Conservation (phyloP, 2,797 vertebrate species). For the Anniella stebbinsi region DNA sequence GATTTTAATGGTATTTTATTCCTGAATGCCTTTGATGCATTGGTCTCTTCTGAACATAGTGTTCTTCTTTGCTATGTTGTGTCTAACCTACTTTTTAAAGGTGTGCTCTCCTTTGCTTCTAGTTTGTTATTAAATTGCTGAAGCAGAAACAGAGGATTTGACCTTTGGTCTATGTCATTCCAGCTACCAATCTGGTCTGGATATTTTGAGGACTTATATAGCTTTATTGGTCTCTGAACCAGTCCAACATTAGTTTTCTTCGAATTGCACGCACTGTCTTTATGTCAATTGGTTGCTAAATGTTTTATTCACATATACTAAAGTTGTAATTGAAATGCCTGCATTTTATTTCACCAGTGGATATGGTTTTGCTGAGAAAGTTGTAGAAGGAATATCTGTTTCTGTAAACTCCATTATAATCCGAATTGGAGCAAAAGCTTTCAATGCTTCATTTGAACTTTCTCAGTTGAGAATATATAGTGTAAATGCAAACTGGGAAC, state of each 20-base stretch:
- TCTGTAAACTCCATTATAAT: conserved; percentile 98
- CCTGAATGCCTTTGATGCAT: not conserved
- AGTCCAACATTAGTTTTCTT: not conserved
- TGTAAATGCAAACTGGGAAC: conserved; percentile 95
- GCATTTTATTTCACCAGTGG: conserved; percentile 85
- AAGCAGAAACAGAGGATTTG: not conserved
- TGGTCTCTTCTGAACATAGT: not conserved
- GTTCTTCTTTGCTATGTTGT: not conserved
- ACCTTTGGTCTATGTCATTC: not conserved
- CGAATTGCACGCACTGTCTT: not conserved
- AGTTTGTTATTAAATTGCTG: not conserved
- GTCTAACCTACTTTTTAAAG: not conserved
- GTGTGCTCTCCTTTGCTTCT: not conserved
- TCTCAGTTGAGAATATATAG: conserved; percentile 97
- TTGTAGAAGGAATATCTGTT: conserved; percentile 96
- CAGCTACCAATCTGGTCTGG: not conserved
- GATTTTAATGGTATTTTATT: not conserved
- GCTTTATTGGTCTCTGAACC: not conserved
- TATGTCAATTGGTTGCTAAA: conserved; percentile 21
- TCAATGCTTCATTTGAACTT: conserved; percentile 98
- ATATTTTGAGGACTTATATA: not conserved
- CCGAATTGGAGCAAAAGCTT: conserved; percentile 97
- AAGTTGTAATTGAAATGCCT: conserved; percentile 52
- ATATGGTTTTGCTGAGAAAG: conserved; percentile 99
- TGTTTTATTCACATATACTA: conserved; percentile 19